Conservation (phyloP, 1,140 invertebrate genomes). For the Colletes latitarsis region DNA sequence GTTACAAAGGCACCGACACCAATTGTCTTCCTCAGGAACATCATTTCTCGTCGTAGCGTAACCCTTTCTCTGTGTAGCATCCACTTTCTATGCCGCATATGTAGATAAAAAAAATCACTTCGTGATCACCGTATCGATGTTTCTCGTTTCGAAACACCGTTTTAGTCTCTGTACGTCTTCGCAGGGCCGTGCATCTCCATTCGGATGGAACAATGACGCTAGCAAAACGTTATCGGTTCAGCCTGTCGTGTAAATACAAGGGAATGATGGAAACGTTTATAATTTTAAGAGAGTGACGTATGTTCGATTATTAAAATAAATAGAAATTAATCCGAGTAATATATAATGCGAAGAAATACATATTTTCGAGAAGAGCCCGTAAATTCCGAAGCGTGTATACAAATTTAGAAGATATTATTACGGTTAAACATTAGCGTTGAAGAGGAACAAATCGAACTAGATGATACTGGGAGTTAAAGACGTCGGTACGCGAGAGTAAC, state of each 20-base stretch:
- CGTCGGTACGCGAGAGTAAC: background rate
- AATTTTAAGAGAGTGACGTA: constrained; percentile 17
- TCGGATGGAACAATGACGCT: background rate
- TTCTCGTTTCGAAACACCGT: background rate
- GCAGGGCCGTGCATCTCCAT: background rate
- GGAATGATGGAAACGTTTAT: background rate
- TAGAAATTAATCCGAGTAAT: constrained; percentile 5
- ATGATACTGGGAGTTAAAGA: background rate
- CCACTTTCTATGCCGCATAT: background rate
- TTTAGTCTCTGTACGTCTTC: background rate
- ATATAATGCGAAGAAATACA: background rate
- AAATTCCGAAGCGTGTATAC: background rate
- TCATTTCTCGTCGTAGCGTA: constrained; percentile 72
- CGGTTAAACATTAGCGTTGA: background rate
- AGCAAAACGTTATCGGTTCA: too few species aligned
- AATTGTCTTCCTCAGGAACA: constrained; percentile 75
- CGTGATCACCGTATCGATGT: constrained; percentile 7
- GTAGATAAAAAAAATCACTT: constrained; percentile 4
- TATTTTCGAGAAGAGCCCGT: constrained; percentile 22
- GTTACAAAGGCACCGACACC: constrained; percentile 65
- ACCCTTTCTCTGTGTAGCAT: background rate
- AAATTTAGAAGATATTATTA: background rate
- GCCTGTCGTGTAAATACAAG: constrained; percentile 23
- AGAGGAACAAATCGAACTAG: background rate
- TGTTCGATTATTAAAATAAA: constrained; percentile 21